Evolutionary conservation across 1,140 invertebrate genomes (phyloP).

Genomic region (Plectrocnemia conspersa): DNA sequence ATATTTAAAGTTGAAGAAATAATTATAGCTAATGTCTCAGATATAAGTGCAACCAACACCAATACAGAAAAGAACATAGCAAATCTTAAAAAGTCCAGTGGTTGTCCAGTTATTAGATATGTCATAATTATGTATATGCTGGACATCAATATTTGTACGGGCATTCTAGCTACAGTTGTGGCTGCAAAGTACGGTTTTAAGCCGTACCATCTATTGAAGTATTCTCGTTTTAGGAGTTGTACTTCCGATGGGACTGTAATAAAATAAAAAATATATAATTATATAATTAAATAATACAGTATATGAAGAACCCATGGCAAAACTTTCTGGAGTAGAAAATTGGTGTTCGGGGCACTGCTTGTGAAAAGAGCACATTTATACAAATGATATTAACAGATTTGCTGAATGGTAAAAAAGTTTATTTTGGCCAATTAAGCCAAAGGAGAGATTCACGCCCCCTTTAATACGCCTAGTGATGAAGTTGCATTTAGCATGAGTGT

Average conservation of each 20-base stretch:
- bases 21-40: constrained; percentile 69
- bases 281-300: no score
- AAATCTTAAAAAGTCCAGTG: constrained; percentile 70
- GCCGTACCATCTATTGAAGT: constrained; percentile 92
- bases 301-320: no score
- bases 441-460: no score
- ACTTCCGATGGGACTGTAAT: constrained; percentile 83
- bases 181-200: constrained; percentile 86
- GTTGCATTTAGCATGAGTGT: no score
- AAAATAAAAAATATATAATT: constrained; percentile 40
- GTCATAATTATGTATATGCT: constrained; percentile 75
- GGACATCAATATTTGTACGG: constrained; percentile 66
- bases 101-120: constrained; percentile 83
- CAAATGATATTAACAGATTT: no score
- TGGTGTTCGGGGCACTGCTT: no score
- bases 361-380: no score
- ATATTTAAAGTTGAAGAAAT: constrained; percentile 67
- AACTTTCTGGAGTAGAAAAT: no score
- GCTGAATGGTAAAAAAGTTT: no score
- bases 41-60: constrained; percentile 64
- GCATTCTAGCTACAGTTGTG: constrained; percentile 68
- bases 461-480: no score
- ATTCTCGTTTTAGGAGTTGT: constrained; percentile 79
- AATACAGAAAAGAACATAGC: constrained; percentile 64
- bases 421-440: no score